Evolutionary conservation across 2,113 vertebrate species (phyloP), one percentile per base, ranked within the genome.

Genomic region (Patagioenas fasciata): DNA sequence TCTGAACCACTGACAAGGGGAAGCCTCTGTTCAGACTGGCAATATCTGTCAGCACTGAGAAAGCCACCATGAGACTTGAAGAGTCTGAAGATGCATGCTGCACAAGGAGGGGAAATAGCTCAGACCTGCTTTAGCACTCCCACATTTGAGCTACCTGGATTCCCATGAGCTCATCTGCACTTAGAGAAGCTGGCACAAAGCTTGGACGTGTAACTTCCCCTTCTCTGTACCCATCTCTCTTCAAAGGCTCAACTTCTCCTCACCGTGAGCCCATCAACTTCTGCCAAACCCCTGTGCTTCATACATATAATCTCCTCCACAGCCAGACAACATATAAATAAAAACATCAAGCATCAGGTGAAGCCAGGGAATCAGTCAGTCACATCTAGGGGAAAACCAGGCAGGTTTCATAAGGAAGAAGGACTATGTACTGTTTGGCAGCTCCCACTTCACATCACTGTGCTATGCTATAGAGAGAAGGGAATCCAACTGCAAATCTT

Each of bases 161-260:
- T 93, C 85, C 65, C 77, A 79, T 60, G 88, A 94, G 80, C 78
- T 91, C 85, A 89, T 79, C 53, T 50, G 24, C 38, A 44, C 77
- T 92, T 62, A 42, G 16, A 91, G 83, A 94, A 91, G 65, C 69
- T 92, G 83, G 40, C 70, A 93, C 48, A 84, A 75, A 57, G 47
- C 47, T 95, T 2, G 19, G 73, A 42, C 50, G 19, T 51, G 57
- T 53, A 80, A 87, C 61, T 44, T 91, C 61, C 60, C 80, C 72
- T 86, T 71, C 85, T 88, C 61, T 95, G 75, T 69, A 57, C 44
- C 71, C 48, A 78, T 16, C n/a, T 54, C 73, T 90, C 83, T 93
- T 94, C 82, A 88, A 92, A 92, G 65, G 72, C 44, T 93, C 80
- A 44, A 67, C 48, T 81, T 93, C 60, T 62, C 86, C 70, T 79